These are phyloP conservation scores for Triops longicaudatus DNA, from an alignment of 1,140 invertebrate genomes.

Conservation along the genomic window DNA sequence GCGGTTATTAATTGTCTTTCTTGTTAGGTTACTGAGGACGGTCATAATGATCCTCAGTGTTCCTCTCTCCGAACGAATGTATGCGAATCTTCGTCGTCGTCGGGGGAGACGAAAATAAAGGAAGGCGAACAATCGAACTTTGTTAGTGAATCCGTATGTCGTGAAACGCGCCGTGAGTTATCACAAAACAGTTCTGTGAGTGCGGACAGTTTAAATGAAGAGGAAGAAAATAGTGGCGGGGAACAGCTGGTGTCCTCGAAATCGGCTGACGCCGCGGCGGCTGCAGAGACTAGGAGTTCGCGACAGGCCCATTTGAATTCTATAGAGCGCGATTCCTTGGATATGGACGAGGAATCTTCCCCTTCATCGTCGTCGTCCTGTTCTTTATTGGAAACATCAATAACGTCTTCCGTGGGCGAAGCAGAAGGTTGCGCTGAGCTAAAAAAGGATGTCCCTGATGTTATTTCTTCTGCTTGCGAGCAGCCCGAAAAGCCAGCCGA, in stretches of 20 bases:
- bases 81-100: neutral
- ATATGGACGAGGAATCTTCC: neutral
- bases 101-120: neutral
- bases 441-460: constrained; percentile 15
- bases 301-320: constrained; percentile 2
- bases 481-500: neutral
- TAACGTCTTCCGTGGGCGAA: constrained; percentile 16
- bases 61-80: neutral
- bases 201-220: constrained; percentile 7
- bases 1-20: neutral
- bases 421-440: neutral
- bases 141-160: neutral
- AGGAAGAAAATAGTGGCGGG: neutral
- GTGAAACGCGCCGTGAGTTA: neutral
- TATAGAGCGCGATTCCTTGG: constrained; percentile 23
- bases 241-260: neutral
- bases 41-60: neutral
- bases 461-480: constrained; percentile 9
- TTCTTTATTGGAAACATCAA: constrained; percentile 14
- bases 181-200: neutral
- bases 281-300: neutral
- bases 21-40: constrained; percentile 3
- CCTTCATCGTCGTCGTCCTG: constrained; percentile 9
- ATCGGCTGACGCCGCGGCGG: neutral
- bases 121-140: neutral